These are phyloP conservation scores for Pseudomyrmex cubaensis DNA, from an alignment of 1,140 invertebrate genomes.

Conservation along the genomic window DNA sequence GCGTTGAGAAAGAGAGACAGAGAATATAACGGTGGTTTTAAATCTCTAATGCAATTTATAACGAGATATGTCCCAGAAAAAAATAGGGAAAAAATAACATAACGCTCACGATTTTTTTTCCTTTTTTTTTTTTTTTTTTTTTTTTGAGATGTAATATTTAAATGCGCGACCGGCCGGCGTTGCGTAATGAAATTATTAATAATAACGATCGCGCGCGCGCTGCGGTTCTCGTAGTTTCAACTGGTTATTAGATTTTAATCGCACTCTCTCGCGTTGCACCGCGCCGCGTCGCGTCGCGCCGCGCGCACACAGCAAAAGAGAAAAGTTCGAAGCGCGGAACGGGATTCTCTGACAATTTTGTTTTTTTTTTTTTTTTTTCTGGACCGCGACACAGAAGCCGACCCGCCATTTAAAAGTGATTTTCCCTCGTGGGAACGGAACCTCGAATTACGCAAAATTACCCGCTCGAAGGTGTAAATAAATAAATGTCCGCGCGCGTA, in stretches of 20 bases:
- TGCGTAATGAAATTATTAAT: conserved; percentile 62
- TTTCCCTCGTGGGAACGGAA: conserved; percentile 74
- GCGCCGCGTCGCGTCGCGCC: conserved; percentile 7
- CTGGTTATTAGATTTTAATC: conserved; percentile 62
- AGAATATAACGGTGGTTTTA: conserved; percentile 40
- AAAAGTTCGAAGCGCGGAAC: conserved; percentile 8
- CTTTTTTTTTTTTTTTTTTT: conserved; percentile 7
- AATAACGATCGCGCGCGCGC: conserved; percentile 59
- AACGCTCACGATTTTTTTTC: conserved; percentile 26
- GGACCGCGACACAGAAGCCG: conserved; percentile 4
- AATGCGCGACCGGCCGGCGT: conserved; percentile 54
- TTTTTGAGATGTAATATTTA: conserved; percentile 58
- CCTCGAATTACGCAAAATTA: conserved; percentile 79
- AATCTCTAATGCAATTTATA: conserved; percentile 41
- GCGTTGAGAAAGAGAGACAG: not conserved
- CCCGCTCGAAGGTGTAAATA: conserved; percentile 76
- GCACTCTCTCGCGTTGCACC: conserved; percentile 18
- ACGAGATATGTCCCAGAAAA: conserved; percentile 30
- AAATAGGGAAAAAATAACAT: conserved; percentile 33
- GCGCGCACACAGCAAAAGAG: conserved; percentile 2
- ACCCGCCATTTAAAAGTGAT: conserved; percentile 71
- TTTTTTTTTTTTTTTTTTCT: conserved; percentile 6
- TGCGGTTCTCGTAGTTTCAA: conserved; percentile 59
- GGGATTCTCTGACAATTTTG: conserved; percentile 28
- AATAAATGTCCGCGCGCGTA: conserved; percentile 79